phyloP scores from a whole-genome alignment of 2,113 vertebrate species.

The Scortum barcoo region DNA sequence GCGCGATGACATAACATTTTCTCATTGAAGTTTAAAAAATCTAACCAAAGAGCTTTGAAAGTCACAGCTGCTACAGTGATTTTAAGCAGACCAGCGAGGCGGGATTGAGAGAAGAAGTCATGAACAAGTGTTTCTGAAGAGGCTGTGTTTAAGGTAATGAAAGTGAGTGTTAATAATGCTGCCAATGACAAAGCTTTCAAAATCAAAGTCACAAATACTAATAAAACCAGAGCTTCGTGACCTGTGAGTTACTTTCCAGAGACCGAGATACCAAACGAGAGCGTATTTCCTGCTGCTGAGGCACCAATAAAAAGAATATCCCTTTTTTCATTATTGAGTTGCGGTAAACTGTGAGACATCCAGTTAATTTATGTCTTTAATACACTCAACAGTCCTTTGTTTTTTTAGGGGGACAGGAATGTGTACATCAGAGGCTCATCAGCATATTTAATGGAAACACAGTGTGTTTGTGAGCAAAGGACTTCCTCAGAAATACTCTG shows the following conservation, averaged over 20 bases:
- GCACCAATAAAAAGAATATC: neutral
- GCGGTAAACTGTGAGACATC: neutral
- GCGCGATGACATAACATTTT: too few species aligned
- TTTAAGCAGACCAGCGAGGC: too few species aligned
- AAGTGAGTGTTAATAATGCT: neutral
- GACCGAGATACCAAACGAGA: neutral
- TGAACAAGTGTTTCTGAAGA: neutral
- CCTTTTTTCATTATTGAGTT: neutral
- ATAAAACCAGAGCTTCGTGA: neutral
- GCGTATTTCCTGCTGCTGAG: neutral
- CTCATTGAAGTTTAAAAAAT: too few species aligned
- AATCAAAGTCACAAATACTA: neutral
- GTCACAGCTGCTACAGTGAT: neutral
- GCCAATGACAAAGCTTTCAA: neutral
- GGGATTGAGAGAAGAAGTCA: neutral
- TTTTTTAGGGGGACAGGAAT: neutral
- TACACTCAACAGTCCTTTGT: neutral
- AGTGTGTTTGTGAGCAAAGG: neutral
- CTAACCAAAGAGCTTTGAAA: too few species aligned
- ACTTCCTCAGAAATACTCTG: too few species aligned
- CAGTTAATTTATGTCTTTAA: slow-evolving; percentile 16
- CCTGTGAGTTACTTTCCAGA: neutral
- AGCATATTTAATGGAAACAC: neutral
- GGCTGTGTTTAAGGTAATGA: neutral
- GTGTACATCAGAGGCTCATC: neutral